Base-by-base conservation (phyloP, 2,888 invertebrate species). In the Prosapia bicincta region DNA sequence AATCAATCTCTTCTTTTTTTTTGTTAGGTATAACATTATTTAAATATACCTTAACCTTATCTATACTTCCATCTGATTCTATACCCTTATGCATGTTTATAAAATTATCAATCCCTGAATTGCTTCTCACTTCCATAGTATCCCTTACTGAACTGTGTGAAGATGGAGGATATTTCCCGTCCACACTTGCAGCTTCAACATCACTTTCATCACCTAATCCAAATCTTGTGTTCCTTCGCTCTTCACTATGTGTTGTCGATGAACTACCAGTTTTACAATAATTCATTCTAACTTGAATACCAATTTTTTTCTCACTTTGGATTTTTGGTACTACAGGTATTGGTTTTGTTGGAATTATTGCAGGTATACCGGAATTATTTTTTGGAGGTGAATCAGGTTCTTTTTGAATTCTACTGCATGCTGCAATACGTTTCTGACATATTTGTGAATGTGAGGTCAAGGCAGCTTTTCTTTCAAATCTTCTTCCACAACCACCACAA, bases 391-490 rank as follows among this genome's bases (percentile, higher is more conserved):
- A 67, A 26, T 67, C 67, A 9, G 70, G 71, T 30, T 72, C 65
- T 10, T 72, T 72, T 32, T 76, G 26, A 3, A 68, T 30, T 26
- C 32, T 67, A 38, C 30, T 68, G 25, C 72, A 69, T n/a, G 70
- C 72, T 3, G 71, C 69, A 32, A 71, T 72, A 54, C 76, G 72
- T 66, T 78, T 88, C 78, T 85, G 87, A 83, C 93, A 93, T 74
- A 89, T 90, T 82, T 90, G 89, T 54, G 90, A 88, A 85, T 93
- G 93, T 24, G 92, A 90, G 6, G 89, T 88, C 3, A 93, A 85
- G 1, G 92, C 92, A 13, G 92, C 93, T 79, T 90, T 90, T 0
- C 92, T 87, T 82, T 93, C 93, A 82, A 93, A 93, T 76, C 88
- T 87, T 79, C 91, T 90, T 0, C 91, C 91, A 83, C 93, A 93